phyloP scores from a whole-genome alignment of 2,888 invertebrate genomes.

The Eugnorisma glareosa region DNA sequence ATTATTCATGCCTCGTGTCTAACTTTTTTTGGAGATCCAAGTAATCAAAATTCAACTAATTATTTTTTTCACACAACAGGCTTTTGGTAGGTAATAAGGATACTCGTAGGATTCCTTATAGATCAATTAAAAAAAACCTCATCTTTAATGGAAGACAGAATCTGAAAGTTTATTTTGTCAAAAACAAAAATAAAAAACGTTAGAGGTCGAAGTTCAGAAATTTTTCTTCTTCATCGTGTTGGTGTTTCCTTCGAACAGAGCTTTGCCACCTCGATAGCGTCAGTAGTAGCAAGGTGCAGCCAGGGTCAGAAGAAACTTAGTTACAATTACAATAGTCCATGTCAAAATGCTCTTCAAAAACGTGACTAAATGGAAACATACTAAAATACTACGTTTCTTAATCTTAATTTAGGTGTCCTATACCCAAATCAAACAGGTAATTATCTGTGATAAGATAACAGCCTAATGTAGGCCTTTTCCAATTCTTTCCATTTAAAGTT shows the following conservation, averaged over 20 bases:
- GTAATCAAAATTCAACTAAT: too few species aligned
- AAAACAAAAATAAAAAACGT: neutral
- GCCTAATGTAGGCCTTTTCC: conserved; percentile 21
- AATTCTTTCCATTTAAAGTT: conserved; percentile 16
- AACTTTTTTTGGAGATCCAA: neutral
- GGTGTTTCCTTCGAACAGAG: neutral
- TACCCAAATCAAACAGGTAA: conserved; percentile 26
- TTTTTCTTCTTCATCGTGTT: neutral
- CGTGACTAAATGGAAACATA: neutral
- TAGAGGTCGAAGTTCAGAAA: neutral
- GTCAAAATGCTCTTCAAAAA: neutral
- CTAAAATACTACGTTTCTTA: neutral
- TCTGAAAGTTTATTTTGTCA: neutral
- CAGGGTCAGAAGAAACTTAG: neutral
- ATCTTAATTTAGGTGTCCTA: conserved; percentile 1
- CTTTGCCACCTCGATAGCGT: neutral
- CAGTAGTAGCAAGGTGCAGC: neutral
- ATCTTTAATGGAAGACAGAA: neutral
- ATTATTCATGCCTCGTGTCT: neutral
- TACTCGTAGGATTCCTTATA: neutral
- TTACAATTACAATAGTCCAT: neutral
- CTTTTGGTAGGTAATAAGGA: neutral
- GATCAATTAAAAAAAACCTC: neutral
- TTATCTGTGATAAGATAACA: conserved; percentile 37
- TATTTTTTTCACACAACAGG: neutral